These are phyloP conservation scores for Manis javanica DNA, from an alignment of 2,797 vertebrate species.

Conservation along the genomic window DNA sequence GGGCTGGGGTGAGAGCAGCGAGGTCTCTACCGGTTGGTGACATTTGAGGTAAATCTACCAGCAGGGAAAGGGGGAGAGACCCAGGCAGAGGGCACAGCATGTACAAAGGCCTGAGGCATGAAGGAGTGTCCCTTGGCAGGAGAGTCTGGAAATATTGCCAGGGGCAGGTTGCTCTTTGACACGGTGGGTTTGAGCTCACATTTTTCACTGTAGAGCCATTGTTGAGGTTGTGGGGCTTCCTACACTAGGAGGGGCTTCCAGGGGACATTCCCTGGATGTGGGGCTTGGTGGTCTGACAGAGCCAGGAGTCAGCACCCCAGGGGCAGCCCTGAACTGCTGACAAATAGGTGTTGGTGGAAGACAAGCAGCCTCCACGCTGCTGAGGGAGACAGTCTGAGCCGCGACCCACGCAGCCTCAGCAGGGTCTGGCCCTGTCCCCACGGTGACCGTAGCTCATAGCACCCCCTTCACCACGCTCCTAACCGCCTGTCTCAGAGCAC, in stretches of 20 bases:
- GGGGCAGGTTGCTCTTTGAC: background rate
- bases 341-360: background rate
- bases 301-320: background rate
- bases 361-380: background rate
- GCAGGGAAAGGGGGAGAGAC: background rate
- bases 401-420: fast-evolving
- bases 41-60: background rate
- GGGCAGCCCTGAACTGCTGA: no score
- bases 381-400: background rate
- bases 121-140: background rate
- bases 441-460: background rate
- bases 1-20: background rate
- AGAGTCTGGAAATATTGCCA: background rate
- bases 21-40: background rate
- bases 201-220: no score
- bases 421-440: background rate
- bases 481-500: background rate
- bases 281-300: fast-evolving
- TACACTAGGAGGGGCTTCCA: background rate
- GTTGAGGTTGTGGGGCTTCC: background rate
- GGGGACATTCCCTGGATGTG: fast-evolving
- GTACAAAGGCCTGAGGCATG: background rate
- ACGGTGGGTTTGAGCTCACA: background rate
- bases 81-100: background rate
- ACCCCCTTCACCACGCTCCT: no score